These are phyloP conservation scores for Amphiura filiformis DNA, from an alignment of 35 echinoderm and acorn worm genomes.

Conservation along the genomic window DNA sequence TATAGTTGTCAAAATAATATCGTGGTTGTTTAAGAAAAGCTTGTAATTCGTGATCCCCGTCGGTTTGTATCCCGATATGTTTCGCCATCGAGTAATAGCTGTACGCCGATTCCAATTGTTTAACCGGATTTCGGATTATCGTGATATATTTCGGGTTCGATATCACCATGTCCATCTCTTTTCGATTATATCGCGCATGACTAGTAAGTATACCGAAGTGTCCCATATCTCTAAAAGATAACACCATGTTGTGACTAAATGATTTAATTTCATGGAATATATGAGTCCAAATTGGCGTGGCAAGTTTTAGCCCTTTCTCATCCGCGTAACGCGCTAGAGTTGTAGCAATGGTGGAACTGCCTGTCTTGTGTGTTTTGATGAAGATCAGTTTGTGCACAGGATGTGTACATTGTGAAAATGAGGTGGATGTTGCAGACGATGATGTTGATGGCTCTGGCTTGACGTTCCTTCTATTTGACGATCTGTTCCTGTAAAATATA, in stretches of 20 bases:
- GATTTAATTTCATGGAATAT: conserved; percentile 14
- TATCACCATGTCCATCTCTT: conserved; percentile 51
- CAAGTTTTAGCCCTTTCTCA: conserved; percentile 46
- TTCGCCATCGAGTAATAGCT: conserved; percentile 2
- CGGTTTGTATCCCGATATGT: not conserved
- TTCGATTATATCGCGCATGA: conserved; percentile 47
- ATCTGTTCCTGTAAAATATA: too few relatives aligned
- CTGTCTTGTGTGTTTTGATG: conserved; percentile 87
- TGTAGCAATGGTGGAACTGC: conserved; percentile 56
- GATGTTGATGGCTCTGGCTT: too few relatives aligned
- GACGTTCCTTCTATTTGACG: too few relatives aligned
- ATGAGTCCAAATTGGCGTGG: not conserved
- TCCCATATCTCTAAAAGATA: not conserved
- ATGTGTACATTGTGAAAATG: not conserved
- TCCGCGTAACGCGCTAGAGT: conserved; percentile 75
- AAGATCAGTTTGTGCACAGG: conserved; percentile 55
- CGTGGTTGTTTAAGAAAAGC: conserved; percentile 49
- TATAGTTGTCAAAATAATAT: not conserved
- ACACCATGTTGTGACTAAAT: conserved; percentile 32
- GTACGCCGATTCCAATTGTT: not conserved
- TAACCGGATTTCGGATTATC: conserved; percentile 43
- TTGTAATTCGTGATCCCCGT: conserved; percentile 23
- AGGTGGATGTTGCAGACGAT: too few relatives aligned
- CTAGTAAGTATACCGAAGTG: conserved; percentile 41
- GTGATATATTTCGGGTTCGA: conserved; percentile 53